Evolutionary conservation across 2,113 vertebrate genomes (phyloP).

Genomic region (Ariopsis seemanni): DNA sequence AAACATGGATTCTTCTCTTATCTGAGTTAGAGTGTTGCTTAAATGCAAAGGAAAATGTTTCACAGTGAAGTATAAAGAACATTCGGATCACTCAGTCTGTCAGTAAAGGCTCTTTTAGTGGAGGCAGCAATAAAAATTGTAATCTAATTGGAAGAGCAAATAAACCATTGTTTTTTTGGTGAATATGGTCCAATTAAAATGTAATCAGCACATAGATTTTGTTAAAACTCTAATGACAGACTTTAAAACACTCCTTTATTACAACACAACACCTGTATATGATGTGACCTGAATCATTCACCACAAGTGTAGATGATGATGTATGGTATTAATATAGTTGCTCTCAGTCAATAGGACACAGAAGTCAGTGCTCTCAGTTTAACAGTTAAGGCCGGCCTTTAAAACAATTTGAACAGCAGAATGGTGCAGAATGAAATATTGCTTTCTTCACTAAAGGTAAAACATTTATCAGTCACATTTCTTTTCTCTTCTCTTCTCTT

Average conservation of each 20-base stretch:
- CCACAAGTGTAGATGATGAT: slow-evolving; percentile 3
- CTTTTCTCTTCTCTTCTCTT: background rate
- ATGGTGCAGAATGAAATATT: background rate
- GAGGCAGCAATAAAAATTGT: slow-evolving; percentile 37
- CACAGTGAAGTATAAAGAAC: slow-evolving; percentile 22
- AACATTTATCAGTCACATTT: background rate
- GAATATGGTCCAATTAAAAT: slow-evolving; percentile 35
- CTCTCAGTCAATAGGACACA: background rate
- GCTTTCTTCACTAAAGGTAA: background rate
- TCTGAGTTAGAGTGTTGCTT: background rate
- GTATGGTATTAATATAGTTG: background rate
- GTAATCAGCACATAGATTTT: background rate
- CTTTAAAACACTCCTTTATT: background rate
- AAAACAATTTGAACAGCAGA: background rate
- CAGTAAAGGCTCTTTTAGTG: slow-evolving; percentile 28
- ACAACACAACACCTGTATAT: background rate
- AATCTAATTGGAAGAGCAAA: slow-evolving; percentile 30
- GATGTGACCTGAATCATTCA: slow-evolving; percentile 25
- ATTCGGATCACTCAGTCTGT: slow-evolving; percentile 36
- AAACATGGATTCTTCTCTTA: slow-evolving; percentile 21
- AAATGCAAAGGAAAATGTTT: slow-evolving; percentile 26
- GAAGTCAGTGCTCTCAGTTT: background rate
- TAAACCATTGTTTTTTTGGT: slow-evolving; percentile 23
- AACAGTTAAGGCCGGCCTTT: background rate
- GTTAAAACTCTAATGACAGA: background rate